A percentile compares a stretch with the other conserved stretches of the same genome.
These are phyloP conservation scores for Siniperca knerii DNA, from an alignment of 2,113 vertebrate genomes.

Conservation along the genomic window DNA sequence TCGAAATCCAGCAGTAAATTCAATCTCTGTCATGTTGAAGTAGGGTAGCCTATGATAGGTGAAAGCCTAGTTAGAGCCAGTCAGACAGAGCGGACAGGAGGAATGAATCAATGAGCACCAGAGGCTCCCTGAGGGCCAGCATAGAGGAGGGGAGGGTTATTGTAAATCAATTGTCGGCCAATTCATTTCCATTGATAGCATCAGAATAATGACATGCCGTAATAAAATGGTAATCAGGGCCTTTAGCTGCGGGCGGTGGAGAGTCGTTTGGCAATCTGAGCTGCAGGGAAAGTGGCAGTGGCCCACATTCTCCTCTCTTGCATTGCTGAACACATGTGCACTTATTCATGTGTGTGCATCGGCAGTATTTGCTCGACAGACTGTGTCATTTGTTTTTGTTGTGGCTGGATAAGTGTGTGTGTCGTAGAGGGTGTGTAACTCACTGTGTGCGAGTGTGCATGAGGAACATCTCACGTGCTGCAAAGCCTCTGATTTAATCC, in stretches of 20 bases:
- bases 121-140: conserved; percentile 59
- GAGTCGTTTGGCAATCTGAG: conserved; percentile 31
- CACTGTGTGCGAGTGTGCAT: conserved; percentile 15
- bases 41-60: conserved; percentile 27
- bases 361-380: conserved; percentile 13
- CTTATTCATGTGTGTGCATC: conserved; percentile 26
- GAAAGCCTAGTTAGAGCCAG: conserved; percentile 51
- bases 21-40: conserved; percentile 11
- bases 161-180: conserved; percentile 81
- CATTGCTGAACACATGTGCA: conserved; percentile 30
- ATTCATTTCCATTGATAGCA: conserved; percentile 83
- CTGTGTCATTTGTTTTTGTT: conserved; percentile 55
- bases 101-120: conserved; percentile 74
- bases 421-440: neutral
- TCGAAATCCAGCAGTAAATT: conserved; percentile 14
- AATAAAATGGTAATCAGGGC: conserved; percentile 78
- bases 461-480: conserved; percentile 46
- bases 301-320: conserved; percentile 48
- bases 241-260: conserved; percentile 53
- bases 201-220: conserved; percentile 75
- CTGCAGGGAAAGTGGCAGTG: conserved; percentile 46
- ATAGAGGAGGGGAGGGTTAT: conserved; percentile 49
- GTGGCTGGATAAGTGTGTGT: conserved; percentile 31
- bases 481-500: conserved; percentile 63
- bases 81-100: conserved; percentile 45